A percentile compares a stretch with the other conserved stretches of the same genome.
These are phyloP conservation scores for Setipinna tenuifilis DNA, from an alignment of 2,797 vertebrate species.

Conservation along the genomic window DNA sequence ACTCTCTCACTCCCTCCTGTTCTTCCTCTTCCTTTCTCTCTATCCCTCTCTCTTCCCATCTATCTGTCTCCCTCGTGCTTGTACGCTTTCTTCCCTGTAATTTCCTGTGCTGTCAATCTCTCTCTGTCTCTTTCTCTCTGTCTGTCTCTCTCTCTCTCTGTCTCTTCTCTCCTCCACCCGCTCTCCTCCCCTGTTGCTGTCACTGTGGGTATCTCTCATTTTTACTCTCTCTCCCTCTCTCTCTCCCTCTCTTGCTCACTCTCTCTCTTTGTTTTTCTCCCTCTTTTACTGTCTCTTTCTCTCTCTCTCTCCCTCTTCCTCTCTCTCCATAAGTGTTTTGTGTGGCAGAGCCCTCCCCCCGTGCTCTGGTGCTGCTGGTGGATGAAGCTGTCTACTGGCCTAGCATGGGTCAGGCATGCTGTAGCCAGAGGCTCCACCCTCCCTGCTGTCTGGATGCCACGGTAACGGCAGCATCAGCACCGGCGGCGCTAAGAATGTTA, in stretches of 20 bases:
- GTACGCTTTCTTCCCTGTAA: too few relatives aligned
- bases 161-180: too few relatives aligned
- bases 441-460: constrained; percentile 81
- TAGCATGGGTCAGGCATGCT: constrained; percentile 86
- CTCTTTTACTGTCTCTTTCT: too few relatives aligned
- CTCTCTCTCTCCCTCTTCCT: too few relatives aligned
- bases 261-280: background rate
- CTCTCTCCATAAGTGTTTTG: background rate
- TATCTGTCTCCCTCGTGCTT: background rate
- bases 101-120: too few relatives aligned
- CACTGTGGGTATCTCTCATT: background rate
- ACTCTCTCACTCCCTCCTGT: constrained; percentile 36
- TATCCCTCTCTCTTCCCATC: constrained; percentile 20
- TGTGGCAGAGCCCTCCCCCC: background rate
- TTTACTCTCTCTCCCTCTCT: constrained; percentile 2
- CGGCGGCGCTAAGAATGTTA: constrained; percentile 30
- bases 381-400: constrained; percentile 65
- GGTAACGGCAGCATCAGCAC: constrained; percentile 73
- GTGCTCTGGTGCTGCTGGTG: constrained; percentile 47
- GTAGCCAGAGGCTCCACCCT: constrained; percentile 75
- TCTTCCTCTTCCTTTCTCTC: constrained; percentile 51
- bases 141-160: too few relatives aligned
- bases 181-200: too few relatives aligned
- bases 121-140: too few relatives aligned
- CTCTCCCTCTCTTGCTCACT: background rate